Percentiles rank a stretch among this genome's conserved stretches.
Conservation (phyloP, 2,113 vertebrate species). For the Proteles cristata region DNA sequence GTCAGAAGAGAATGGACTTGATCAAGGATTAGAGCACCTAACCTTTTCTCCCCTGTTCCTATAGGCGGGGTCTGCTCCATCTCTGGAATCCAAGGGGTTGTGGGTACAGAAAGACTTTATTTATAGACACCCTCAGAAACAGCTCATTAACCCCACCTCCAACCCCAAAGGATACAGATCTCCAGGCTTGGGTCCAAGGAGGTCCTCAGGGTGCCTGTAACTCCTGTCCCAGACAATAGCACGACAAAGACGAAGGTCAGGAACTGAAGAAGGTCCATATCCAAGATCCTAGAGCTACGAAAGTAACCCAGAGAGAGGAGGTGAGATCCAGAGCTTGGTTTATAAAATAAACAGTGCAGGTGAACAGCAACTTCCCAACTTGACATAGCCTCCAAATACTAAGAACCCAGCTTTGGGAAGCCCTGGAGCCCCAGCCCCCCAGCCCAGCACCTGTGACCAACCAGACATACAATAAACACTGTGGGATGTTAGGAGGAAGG, state of each 20-base stretch:
- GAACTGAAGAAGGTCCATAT: slow-evolving; percentile 88
- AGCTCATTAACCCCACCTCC: background rate
- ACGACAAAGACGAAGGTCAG: slow-evolving; percentile 86
- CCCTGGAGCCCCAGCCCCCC: background rate
- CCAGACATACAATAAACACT: background rate
- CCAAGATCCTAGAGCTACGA: slow-evolving; percentile 58
- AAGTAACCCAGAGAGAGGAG: background rate
- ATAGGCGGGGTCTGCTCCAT: background rate
- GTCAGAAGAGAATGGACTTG: background rate
- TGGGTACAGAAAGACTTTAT: background rate
- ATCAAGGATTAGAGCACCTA: background rate
- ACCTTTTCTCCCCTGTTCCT: background rate
- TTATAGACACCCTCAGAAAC: background rate
- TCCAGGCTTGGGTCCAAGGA: slow-evolving; percentile 92
- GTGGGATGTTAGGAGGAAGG: background rate
- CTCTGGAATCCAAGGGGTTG: background rate
- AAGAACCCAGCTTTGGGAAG: background rate
- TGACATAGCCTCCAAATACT: background rate
- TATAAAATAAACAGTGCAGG: background rate
- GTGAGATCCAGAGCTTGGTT: background rate
- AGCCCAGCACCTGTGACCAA: background rate
- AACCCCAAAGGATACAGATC: slow-evolving; percentile 94
- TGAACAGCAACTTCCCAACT: background rate
- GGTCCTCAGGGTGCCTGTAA: slow-evolving; percentile 85
- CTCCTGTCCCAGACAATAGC: slow-evolving; percentile 80